phyloP scores from a whole-genome alignment of 2,113 vertebrate genomes.

The Bathybates hornii region DNA sequence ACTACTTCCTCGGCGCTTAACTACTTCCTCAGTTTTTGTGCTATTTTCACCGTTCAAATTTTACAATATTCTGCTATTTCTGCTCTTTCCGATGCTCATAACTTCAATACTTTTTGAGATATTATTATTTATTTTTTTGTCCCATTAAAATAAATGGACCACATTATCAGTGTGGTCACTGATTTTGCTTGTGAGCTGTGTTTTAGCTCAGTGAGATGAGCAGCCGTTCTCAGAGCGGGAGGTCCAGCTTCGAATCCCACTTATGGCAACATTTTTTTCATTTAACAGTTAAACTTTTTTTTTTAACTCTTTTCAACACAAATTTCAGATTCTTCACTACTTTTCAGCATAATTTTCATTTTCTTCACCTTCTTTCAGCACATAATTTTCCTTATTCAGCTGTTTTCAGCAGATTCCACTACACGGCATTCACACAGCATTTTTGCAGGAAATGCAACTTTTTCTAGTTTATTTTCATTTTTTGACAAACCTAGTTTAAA shows the following conservation, averaged over 20 bases:
- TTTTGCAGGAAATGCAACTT: neutral
- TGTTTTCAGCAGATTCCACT: neutral
- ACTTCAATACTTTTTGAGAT: neutral
- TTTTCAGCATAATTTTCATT: neutral
- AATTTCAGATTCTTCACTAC: neutral
- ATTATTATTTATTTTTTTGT: neutral
- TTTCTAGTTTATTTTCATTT: neutral
- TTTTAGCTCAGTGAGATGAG: neutral
- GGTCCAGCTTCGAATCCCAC: neutral
- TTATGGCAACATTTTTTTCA: neutral
- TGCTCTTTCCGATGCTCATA: neutral
- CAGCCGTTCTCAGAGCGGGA: neutral
- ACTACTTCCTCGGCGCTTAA: neutral
- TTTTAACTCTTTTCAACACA: neutral
- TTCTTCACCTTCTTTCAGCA: neutral
- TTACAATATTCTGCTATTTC: neutral
- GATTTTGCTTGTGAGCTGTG: neutral
- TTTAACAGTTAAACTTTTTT: neutral
- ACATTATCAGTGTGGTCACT: neutral
- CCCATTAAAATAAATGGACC: neutral
- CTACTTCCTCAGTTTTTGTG: neutral
- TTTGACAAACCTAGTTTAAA: neutral
- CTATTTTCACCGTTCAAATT: neutral
- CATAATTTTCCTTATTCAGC: neutral
- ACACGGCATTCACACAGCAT: fast-evolving